Evolutionary conservation across 2,113 vertebrate species (phyloP).

Genomic region (Natator depressus): DNA sequence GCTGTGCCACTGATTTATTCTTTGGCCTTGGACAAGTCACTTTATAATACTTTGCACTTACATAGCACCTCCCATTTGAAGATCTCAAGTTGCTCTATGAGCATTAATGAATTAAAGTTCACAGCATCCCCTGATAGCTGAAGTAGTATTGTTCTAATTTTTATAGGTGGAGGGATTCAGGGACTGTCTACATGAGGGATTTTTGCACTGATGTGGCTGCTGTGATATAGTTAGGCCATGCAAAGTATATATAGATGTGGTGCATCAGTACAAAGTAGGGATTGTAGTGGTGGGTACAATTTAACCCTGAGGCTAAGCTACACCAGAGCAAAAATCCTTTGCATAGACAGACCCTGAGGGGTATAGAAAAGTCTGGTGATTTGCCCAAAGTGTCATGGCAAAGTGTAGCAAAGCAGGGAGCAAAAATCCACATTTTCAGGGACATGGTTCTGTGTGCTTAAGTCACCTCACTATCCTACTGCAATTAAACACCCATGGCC

Average conservation of each 20-base stretch:
- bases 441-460: rapidly evolving
- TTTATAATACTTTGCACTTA: too few species aligned
- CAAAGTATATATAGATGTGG: not conserved
- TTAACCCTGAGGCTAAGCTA: not conserved
- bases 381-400: not conserved
- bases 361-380: not conserved
- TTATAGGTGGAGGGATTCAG: not conserved
- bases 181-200: not conserved
- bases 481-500: too few species aligned
- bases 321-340: not conserved
- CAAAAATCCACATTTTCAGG: rapidly evolving
- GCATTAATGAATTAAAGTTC: not conserved
- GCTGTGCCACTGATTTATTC: not conserved
- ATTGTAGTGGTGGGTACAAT: not conserved
- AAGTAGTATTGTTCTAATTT: not conserved
- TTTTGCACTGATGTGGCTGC: not conserved
- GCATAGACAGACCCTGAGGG: not conserved
- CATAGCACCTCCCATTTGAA: too few species aligned
- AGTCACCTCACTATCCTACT: not conserved
- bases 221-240: rapidly evolving
- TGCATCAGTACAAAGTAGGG: not conserved
- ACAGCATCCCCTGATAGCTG: not conserved
- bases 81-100: too few species aligned
- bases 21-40: too few species aligned
- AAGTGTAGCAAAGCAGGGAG: not conserved